A percentile compares a stretch with the other conserved stretches of the same genome.
Evolutionary conservation across 2,888 invertebrate species (phyloP).

Genomic region (Tipula vernalis): DNA sequence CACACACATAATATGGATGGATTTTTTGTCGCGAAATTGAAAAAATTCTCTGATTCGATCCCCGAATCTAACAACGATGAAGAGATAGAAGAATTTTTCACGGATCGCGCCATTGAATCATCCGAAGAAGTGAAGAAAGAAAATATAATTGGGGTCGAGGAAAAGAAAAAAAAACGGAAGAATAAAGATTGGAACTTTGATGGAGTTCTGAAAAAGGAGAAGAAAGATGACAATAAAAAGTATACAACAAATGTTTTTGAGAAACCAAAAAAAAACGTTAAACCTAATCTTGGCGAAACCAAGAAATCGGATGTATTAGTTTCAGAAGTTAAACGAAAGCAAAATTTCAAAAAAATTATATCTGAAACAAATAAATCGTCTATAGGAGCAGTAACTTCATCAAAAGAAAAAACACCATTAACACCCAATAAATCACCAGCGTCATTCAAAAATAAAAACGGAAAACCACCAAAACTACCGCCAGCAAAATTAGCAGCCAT

Average conservation of each 20-base stretch:
- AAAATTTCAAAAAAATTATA: neutral
- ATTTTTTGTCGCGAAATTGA: constrained; percentile 95
- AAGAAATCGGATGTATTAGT: neutral
- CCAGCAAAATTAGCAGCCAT: neutral
- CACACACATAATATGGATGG: constrained; percentile 99
- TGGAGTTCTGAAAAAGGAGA: neutral
- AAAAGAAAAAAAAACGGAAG: neutral
- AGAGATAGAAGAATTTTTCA: constrained; percentile 27
- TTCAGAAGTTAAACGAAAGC: neutral
- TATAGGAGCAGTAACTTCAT: neutral
- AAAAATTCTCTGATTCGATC: constrained; percentile 82
- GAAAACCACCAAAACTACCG: neutral
- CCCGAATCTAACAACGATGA: constrained; percentile 37
- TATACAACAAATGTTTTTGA: neutral
- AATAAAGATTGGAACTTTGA: neutral
- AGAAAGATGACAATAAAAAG: neutral
- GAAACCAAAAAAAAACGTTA: neutral
- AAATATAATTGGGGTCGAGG: neutral
- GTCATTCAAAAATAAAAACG: neutral
- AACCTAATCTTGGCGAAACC: neutral
- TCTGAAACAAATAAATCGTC: neutral
- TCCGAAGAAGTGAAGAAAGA: neutral
- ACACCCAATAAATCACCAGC: neutral
- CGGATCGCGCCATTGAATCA: constrained; percentile 25
- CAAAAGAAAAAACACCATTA: neutral